Conservation (phyloP, 2,888 invertebrate species). For the Timema podura region DNA sequence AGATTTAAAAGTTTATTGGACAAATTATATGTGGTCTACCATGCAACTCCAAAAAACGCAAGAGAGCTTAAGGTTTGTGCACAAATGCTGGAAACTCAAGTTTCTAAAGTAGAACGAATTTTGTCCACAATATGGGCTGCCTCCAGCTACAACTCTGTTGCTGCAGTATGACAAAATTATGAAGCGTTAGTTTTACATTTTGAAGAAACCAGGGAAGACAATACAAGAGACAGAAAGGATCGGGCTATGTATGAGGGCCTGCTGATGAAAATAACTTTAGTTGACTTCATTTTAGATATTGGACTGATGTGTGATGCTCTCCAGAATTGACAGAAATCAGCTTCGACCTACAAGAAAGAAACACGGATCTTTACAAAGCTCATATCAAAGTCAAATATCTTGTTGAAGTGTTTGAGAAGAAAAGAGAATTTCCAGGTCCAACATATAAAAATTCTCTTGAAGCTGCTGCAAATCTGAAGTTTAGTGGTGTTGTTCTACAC, state of each 20-base stretch:
- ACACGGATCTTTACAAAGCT: neutral
- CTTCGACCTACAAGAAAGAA: neutral
- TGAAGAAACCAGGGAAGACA: slow-evolving; percentile 4
- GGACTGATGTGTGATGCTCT: neutral
- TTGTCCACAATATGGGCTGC: neutral
- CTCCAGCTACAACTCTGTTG: neutral
- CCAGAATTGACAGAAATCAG: neutral
- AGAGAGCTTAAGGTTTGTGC: slow-evolving; percentile 4
- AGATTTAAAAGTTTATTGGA: neutral
- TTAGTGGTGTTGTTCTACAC: neutral
- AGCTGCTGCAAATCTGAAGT: neutral
- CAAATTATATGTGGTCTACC: neutral
- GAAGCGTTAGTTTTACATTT: slow-evolving; percentile 4
- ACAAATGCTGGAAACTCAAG: slow-evolving; percentile 2
- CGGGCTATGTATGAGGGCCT: neutral
- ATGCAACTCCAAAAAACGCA: slow-evolving; percentile 2
- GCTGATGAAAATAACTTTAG: neutral
- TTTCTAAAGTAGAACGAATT: neutral
- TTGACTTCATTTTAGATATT: neutral
- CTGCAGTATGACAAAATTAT: neutral
- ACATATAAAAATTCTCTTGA: neutral
- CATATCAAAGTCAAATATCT: slow-evolving; percentile 2
- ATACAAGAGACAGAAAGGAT: neutral
- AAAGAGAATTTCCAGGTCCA: neutral
- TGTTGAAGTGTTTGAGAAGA: slow-evolving; percentile 3